phyloP scores from a whole-genome alignment of 2,113 vertebrate species.

The Equus przewalskii region DNA sequence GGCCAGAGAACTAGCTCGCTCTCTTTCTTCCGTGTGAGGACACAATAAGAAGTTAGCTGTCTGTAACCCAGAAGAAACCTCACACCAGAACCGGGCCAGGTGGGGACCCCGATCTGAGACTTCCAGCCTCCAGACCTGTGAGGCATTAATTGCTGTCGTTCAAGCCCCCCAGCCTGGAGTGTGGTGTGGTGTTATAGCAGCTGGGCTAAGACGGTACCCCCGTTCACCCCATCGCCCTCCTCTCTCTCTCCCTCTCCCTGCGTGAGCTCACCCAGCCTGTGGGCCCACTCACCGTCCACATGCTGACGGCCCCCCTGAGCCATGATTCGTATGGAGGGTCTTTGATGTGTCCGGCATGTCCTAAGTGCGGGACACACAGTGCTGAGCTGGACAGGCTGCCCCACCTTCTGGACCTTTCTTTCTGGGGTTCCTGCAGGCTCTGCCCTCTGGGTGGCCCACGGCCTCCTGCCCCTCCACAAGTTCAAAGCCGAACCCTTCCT shows the following conservation, averaged over 20 bases:
- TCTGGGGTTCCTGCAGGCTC: background rate
- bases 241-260: background rate
- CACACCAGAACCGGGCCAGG: fast-evolving
- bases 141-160: background rate
- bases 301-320: background rate
- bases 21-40: background rate
- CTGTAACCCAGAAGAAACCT: no score
- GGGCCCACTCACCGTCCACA: fast-evolving
- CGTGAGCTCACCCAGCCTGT: fast-evolving
- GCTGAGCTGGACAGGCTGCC: fast-evolving
- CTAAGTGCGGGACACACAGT: background rate
- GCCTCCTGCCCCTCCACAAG: fast-evolving
- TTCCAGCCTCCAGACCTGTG: background rate
- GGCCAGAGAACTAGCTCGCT: background rate
- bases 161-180: no score
- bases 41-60: background rate
- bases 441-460: fast-evolving
- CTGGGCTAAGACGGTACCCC: no score
- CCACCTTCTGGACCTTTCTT: fast-evolving
- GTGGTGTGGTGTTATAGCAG: background rate
- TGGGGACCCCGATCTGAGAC: background rate
- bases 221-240: fast-evolving
- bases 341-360: fast-evolving
- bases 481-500: background rate
- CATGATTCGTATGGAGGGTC: fast-evolving